Evolutionary conservation across 2,113 vertebrate species (phyloP), one percentile per base, ranked within the genome.

Genomic region (Petrocephalus microphthalmus): DNA sequence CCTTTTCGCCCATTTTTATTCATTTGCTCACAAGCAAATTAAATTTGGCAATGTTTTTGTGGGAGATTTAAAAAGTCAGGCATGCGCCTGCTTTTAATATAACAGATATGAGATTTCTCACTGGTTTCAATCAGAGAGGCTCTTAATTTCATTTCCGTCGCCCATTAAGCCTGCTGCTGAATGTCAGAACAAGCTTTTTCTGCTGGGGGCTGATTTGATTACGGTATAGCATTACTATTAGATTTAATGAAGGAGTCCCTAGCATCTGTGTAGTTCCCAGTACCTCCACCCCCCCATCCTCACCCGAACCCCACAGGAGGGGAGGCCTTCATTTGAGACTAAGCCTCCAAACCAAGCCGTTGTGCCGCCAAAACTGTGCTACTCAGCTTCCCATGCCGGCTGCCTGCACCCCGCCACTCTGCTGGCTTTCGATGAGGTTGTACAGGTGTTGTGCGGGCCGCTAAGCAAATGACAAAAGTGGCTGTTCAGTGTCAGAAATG

Each of bases 191-290:
- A 93, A 91, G 90, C 2, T 82, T 25, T 91, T 90, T 89, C 90
- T 91, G 92, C 90, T 5, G 1, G 89, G 92, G 92, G 93, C 90
- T 88, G 89, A 92, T 94, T 93, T 94, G 94, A 94, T 94, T 94
- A 94, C 91, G 89, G 91, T 94, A 92, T 94, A 94, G 94, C 93
- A 94, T 94, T 93, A 92, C 91, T 90, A 92, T 92, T 91, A 88
- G 91, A 93, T 91, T 94, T 90, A 89, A 51, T 87, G 87, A 91
- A 91, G 91, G 91, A 87, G 90, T 89, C 90, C n/a, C 52, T 85
- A 25, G 25, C 29, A 20, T 85, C 4, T 49, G 5, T 56, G 52
- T 37, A 56, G 51, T 25, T 85, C 5, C 49, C 52, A 89, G 90
- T 11, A 51, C 19, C 47, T 49, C 57, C 5, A 1, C 86, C 56